Evolutionary conservation across 2,888 invertebrate genomes (phyloP).

Genomic region (Selenia dentaria): DNA sequence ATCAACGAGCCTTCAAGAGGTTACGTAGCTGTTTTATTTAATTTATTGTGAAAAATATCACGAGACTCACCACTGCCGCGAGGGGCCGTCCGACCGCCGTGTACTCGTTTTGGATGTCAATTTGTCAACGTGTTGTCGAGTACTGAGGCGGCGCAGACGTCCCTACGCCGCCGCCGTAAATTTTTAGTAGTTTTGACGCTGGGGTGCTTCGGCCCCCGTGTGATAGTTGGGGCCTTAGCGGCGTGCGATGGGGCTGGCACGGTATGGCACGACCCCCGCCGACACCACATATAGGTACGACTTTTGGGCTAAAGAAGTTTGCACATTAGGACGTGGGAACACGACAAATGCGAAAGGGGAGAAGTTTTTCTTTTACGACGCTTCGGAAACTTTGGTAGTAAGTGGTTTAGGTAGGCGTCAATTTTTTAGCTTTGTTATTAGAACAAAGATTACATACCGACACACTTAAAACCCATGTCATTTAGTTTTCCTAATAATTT

Average conservation of each 20-base stretch:
- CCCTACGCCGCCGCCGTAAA: constrained; percentile 56
- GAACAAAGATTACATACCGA: no score
- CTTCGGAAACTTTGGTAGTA: constrained; percentile 17
- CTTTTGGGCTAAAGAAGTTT: constrained; percentile 61
- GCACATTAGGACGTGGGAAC: constrained; percentile 44
- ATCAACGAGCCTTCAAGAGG: neutral
- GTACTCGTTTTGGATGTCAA: constrained; percentile 55
- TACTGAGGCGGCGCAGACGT: constrained; percentile 47
- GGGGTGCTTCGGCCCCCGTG: constrained; percentile 55
- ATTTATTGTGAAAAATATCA: constrained; percentile 1
- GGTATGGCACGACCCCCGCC: constrained; percentile 75
- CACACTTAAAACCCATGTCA: no score
- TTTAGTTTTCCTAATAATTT: no score
- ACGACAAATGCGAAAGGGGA: constrained; percentile 5
- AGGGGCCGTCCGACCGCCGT: constrained; percentile 37
- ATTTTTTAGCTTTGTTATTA: no score
- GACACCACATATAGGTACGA: constrained; percentile 69
- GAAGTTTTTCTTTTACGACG: constrained; percentile 14
- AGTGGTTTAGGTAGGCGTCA: constrained; percentile 3
- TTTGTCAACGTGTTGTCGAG: constrained; percentile 34
- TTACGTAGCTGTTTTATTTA: neutral
- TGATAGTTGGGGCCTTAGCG: constrained; percentile 74
- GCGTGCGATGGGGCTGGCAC: constrained; percentile 71
- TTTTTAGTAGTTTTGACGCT: constrained; percentile 78
- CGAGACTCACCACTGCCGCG: constrained; percentile 53